Evolutionary conservation across 2,888 invertebrate species (phyloP), one percentile per base, ranked within the genome.

Genomic region (Drosophila conformis): DNA sequence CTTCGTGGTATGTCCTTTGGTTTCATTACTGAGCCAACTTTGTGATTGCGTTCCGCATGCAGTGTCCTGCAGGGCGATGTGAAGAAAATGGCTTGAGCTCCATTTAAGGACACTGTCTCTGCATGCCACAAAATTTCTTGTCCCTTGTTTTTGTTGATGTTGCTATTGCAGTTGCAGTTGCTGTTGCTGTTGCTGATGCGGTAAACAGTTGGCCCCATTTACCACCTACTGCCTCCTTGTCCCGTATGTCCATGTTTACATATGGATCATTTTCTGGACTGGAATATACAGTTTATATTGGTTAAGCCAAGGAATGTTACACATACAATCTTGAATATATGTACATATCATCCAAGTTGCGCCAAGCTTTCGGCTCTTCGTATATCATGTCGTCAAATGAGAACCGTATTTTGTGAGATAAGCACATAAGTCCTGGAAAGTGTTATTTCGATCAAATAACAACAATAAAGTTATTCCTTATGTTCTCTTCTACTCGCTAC

Each of bases 201-300:
- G 83, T 62, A 82, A 81, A 80, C 81, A 75, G 76, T 82, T 76
- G 60, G 69, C 81, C 63, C 70, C 72, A 69, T 83, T 82, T 70
- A 29, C 38, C 33, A 11, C 35, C 54, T 27, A 2, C 31, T 27
- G 56, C 31, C 59, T 10, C 33, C 36, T 15, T 25, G 8, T 42
- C 35, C 18, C 18, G 15, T 18, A 15, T 25, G n/a, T 56, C 15
- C n/a, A 18, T 42, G 49, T n/a, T 38, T 36, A 52, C 52, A 25
- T 67, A 25, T 52, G 51, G 31, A 65, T 65, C 29, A 65, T 62
- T 66, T 52, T 35, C 46, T 46, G 35, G 35, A 51, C 38, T 13
- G 27, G 33, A 29, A 66, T 46, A 40, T 7, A 52, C 18, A 51
- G 15, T 35, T 27, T 4, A 25, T 51, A 21, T 29, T 63, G 51